phyloP scores from a whole-genome alignment of 1,140 invertebrate species.

The Stegodyphus mimosarum region DNA sequence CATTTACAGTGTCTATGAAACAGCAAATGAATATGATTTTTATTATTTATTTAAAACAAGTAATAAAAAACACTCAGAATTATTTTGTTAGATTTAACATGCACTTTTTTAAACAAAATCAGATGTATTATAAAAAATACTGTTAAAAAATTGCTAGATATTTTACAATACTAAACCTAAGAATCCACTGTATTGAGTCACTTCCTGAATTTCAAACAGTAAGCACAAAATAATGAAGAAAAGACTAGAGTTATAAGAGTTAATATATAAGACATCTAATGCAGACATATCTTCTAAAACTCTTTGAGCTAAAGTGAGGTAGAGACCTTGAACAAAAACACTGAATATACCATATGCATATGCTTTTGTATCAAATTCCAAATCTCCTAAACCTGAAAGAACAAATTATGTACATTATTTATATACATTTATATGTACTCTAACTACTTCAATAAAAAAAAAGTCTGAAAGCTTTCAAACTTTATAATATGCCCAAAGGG shows the following conservation, averaged over 20 bases:
- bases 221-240: slow-evolving; percentile 67
- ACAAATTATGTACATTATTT: background rate
- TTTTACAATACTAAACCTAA: slow-evolving; percentile 24
- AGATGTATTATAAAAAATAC: no score
- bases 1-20: no score
- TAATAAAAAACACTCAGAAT: no score
- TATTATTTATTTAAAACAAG: no score
- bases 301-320: slow-evolving; percentile 70
- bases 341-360: slow-evolving; percentile 70
- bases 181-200: slow-evolving; percentile 36
- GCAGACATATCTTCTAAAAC: slow-evolving; percentile 66
- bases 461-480: no score
- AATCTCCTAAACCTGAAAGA: slow-evolving; percentile 69
- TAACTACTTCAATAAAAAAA: no score
- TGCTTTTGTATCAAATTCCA: slow-evolving; percentile 69
- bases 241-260: slow-evolving; percentile 70
- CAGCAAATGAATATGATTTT: no score
- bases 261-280: slow-evolving; percentile 69
- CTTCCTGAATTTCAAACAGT: slow-evolving; percentile 64
- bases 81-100: no score
- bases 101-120: no score
- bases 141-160: no score
- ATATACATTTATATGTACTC: no score
- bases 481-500: no score
- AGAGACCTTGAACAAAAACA: slow-evolving; percentile 70